Percentiles rank a stretch among this genome's conserved stretches.
phyloP scores from a whole-genome alignment of 2,888 invertebrate species.

The Chironomus riparius region DNA sequence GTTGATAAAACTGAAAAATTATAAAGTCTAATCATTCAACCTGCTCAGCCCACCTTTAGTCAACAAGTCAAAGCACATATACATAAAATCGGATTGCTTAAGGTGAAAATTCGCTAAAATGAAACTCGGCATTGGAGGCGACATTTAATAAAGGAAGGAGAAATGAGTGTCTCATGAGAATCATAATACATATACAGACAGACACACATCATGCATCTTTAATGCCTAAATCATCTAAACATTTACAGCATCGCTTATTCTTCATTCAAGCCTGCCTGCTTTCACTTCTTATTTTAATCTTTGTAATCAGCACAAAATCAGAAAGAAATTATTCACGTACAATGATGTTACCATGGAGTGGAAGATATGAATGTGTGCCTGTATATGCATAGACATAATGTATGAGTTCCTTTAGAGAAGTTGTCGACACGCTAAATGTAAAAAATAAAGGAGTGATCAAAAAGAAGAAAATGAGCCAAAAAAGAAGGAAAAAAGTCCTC shows the following conservation, averaged over 20 bases:
- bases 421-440: too few relatives aligned
- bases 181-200: neutral
- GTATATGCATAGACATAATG: too few relatives aligned
- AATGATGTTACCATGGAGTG: neutral
- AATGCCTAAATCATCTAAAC: neutral
- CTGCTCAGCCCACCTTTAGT: too few relatives aligned
- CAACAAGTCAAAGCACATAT: too few relatives aligned
- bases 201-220: slow-evolving; percentile 7
- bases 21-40: too few relatives aligned
- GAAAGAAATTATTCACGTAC: neutral
- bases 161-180: neutral
- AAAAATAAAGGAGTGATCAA: neutral
- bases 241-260: neutral
- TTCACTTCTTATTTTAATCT: too few relatives aligned
- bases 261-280: neutral
- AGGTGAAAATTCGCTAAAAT: too few relatives aligned
- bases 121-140: neutral
- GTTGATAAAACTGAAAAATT: too few relatives aligned
- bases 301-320: neutral
- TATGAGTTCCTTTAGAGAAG: too few relatives aligned
- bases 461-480: neutral
- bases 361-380: too few relatives aligned
- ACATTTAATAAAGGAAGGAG: neutral
- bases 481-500: too few relatives aligned
- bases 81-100: too few relatives aligned